A percentile compares a stretch with the other conserved stretches of the same genome.
These are phyloP conservation scores for Leucania comma DNA, from an alignment of 2,888 invertebrate species.

Conservation along the genomic window DNA sequence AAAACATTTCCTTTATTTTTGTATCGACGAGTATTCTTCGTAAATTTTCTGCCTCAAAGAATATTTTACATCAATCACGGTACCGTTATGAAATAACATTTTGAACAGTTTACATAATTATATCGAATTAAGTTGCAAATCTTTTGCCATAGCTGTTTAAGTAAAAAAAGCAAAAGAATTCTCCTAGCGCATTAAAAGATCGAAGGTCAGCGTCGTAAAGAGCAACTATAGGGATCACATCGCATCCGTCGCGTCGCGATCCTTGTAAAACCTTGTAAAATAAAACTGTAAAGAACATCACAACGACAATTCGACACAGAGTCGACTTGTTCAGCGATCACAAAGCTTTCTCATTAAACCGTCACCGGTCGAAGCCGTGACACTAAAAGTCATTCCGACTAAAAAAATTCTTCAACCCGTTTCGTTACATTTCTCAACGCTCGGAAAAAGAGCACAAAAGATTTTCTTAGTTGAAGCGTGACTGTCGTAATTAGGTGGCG, in stretches of 20 bases:
- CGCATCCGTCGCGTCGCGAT: conserved; percentile 71
- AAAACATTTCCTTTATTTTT: conserved; percentile 52
- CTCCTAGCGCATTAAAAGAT: conserved; percentile 37
- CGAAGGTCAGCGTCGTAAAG: conserved; percentile 51
- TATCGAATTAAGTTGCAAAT: conserved; percentile 55
- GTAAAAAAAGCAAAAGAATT: conserved; percentile 25
- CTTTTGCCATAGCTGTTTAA: conserved; percentile 32
- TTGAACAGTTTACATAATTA: conserved; percentile 65
- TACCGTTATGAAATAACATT: conserved; percentile 64
- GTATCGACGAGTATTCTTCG: conserved; percentile 54
- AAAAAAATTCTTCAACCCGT: conserved; percentile 82
- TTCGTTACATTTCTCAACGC: conserved; percentile 88
- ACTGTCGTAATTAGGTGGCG: conserved; percentile 89
- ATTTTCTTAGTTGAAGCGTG: conserved; percentile 89
- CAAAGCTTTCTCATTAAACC: conserved; percentile 90
- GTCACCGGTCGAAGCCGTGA: conserved; percentile 86
- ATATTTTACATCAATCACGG: conserved; percentile 66
- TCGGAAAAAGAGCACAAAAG: conserved; percentile 88
- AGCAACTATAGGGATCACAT: conserved; percentile 56
- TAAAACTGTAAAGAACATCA: conserved; percentile 79
- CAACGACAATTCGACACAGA: conserved; percentile 88
- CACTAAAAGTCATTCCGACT: conserved; percentile 87
- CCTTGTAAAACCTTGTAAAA: conserved; percentile 84
- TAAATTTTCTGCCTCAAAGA: conserved; percentile 63
- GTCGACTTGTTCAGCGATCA: conserved; percentile 84